A percentile compares a stretch with the other conserved stretches of the same genome.
Conservation (phyloP, 2,797 vertebrate genomes). For the Anas georgica region DNA sequence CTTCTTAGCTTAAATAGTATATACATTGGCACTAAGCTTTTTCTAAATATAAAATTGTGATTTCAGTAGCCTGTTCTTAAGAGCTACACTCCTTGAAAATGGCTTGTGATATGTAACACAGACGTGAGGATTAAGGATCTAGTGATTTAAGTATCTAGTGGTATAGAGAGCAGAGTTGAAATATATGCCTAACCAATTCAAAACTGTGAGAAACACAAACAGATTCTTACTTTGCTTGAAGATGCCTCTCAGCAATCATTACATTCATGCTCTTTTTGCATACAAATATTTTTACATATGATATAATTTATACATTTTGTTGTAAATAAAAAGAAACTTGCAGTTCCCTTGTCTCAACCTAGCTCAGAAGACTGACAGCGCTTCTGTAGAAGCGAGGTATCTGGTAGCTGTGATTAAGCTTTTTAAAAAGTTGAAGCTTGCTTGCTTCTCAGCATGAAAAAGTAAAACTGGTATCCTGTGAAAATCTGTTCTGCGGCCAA, state of each 20-base stretch:
- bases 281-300: not conserved
- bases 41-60: not conserved
- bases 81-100: not conserved
- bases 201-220: not conserved
- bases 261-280: not conserved
- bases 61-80: not conserved
- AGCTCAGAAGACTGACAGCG: not conserved
- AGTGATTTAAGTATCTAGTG: not conserved
- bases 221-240: not conserved
- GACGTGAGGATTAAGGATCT: accelerated
- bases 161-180: not conserved
- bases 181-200: not conserved
- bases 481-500: not conserved
- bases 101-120: not conserved
- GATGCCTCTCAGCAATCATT: not conserved
- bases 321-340: not conserved
- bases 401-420: not conserved
- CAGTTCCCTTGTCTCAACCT: not conserved
- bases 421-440: not conserved
- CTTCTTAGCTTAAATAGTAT: not conserved
- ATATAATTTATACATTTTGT: not conserved
- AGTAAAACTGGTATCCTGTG: not conserved
- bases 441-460: accelerated
- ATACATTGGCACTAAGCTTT: not conserved
- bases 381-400: not conserved